Evolutionary conservation across 1,140 invertebrate species (phyloP), one percentile per base, ranked within the genome.

Genomic region (Oscheius sp.): DNA sequence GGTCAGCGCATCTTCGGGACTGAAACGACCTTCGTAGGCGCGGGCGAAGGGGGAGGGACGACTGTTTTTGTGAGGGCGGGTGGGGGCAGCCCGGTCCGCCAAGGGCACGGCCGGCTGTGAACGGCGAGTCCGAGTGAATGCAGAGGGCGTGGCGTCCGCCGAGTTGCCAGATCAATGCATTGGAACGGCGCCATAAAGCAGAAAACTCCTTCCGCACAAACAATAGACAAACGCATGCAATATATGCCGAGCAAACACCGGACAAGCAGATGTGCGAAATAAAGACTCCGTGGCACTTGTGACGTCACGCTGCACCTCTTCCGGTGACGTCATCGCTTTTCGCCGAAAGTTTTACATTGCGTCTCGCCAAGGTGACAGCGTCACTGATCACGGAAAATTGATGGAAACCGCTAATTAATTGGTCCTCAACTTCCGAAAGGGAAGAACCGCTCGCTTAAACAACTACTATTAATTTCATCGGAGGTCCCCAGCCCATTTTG

Each of bases 161-260:
- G 49, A 55, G 49, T 55, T 55, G 49, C 49, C 49, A 55, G 49
- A 55, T 55, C 49, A 55, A 55, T 55, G 49, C 49, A 55, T 55
- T 55, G 49, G 49, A 55, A 55, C 49, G 49, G 49, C 49, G 49
- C 49, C 49, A 55, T 55, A 55, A 55, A 55, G 49, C 49, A 55
- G 49, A 55, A 55, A 55, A 55, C 49, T 55, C 49, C 49, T 55
- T 55, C 49, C 28, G 28, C 49, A 55, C 49, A 55, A 55, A 55
- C 49, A 55, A 55, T 55, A 55, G 49, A 55, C 15, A 55, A 55
- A 55, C 49, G 49, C 49, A 55, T 55, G 49, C 49, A 55, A 55
- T 55, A 55, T 55, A 55, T 55, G 49, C 49, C 28, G 23, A 55
- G 49, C 49, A 55, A 55, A 55, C 28, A 55, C 23, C 7, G 28